Base-by-base conservation (phyloP, 30 jellyfish, hydroid and myxozoan genomes). In the Mastigias papua region DNA sequence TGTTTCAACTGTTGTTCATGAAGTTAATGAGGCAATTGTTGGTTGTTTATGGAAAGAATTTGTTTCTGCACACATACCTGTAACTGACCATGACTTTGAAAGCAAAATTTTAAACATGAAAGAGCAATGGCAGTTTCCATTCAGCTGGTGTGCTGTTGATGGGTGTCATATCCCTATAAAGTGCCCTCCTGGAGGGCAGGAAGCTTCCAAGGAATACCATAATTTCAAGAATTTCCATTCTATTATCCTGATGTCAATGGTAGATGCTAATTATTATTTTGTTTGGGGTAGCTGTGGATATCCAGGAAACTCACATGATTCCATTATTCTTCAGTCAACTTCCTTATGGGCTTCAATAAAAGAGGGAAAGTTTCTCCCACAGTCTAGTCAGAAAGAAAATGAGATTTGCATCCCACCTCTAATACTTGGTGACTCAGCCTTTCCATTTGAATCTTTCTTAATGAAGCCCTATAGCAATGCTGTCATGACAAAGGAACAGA, bases 391-490 rank as follows among this genome's bases (percentile, higher is more conserved):
- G 27, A 21, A 69, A 25, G 82, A 49, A 33, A 66, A 88, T 37
- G 87, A 37, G 34, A 76, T 46, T 23, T 31, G 33, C 20, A 42
- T 81, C 51, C 94, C 91, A 0, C 97, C 97, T 11, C 73, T 81
- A 23, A 67, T 81, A 28, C 87, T 90, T 29, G 97, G 91, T 3
- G 97, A 90, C 69, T 87, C 96, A 58, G 90, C 96, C 54, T 87
- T 87, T 66, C 96, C 90, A 21, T 76, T 78, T 48, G 78, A 57
- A 50, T 25, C 86, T n/a, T 82, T 73, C 69, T 32, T 74, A 34
- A 81, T 73, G 72, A 89, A 90, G 73, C 97, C 95, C n/a, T 82
- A 81, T 81, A 78, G 86, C 80, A 83, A 82, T 90, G 97, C 97
- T 19, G 94, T 71, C 42, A 35, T 90, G 77, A 35, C 87, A 27